Evolutionary conservation across 2,797 vertebrate species (phyloP).

Genomic region (Sebastes iracundus): DNA sequence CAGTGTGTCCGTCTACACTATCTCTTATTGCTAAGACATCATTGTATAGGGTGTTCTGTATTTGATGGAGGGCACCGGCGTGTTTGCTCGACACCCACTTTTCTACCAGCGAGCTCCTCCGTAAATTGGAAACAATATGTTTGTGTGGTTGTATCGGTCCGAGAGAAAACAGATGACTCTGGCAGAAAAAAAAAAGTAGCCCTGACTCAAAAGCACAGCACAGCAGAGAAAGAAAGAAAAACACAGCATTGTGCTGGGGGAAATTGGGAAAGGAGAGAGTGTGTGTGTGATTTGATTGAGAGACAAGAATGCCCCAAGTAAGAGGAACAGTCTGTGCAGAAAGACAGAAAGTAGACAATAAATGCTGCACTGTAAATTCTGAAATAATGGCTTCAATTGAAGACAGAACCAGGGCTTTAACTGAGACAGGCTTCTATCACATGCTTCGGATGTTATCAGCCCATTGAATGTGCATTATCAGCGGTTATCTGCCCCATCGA

Average conservation of each 20-base stretch:
- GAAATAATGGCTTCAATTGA: neutral
- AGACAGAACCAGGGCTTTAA: neutral
- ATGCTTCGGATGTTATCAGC: too few relatives aligned
- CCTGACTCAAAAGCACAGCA: neutral
- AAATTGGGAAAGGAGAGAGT: neutral
- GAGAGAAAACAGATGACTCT: slow-evolving; percentile 15
- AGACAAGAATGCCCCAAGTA: neutral
- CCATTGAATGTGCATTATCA: too few relatives aligned
- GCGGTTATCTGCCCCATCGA: too few relatives aligned
- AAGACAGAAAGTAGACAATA: neutral
- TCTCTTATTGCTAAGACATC: neutral
- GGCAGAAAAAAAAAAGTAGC: neutral
- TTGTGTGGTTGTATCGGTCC: neutral
- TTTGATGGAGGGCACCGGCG: neutral
- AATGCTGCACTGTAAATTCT: neutral
- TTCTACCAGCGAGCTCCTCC: neutral
- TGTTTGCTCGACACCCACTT: slow-evolving; percentile 1
- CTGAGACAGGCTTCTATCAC: neutral
- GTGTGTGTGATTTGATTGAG: slow-evolving; percentile 5
- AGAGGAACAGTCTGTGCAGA: slow-evolving; percentile 6
- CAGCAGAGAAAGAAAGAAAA: neutral
- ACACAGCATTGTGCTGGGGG: neutral
- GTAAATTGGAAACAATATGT: slow-evolving; percentile 23
- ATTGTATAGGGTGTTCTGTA: neutral
- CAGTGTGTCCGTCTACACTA: neutral